A percentile compares a stretch with the other conserved stretches of the same genome.
Conservation (phyloP, 2,113 vertebrate species). For the Brachyistius frenatus region DNA sequence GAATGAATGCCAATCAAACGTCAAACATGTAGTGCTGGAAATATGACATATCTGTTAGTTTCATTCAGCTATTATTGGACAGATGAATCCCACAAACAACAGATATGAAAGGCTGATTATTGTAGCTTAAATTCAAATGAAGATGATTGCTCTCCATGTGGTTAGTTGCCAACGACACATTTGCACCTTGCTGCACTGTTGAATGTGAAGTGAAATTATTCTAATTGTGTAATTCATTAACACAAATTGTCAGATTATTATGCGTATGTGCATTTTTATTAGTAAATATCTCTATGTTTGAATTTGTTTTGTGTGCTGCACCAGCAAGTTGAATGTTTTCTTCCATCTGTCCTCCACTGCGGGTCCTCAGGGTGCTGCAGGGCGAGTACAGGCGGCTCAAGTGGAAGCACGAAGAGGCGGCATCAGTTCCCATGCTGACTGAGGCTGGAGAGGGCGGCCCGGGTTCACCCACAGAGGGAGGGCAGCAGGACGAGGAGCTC, state of each 20-base stretch:
- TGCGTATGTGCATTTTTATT: neutral
- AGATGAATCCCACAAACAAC: no score
- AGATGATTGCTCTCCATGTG: constrained; percentile 10
- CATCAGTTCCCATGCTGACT: constrained; percentile 86
- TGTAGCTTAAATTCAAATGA: neutral
- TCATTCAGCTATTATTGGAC: no score
- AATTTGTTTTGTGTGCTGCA: constrained; percentile 14
- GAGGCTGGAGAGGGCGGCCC: constrained; percentile 83
- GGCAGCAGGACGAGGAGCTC: constrained; percentile 89
- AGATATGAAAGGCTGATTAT: no score
- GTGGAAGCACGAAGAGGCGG: constrained; percentile 96
- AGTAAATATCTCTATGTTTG: constrained; percentile 14
- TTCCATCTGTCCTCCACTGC: constrained; percentile 13
- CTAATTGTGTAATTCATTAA: neutral
- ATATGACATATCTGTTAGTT: no score
- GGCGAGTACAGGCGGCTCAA: constrained; percentile 95
- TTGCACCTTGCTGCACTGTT: constrained; percentile 21
- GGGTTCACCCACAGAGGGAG: constrained; percentile 74
- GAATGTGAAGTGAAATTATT: constrained; percentile 18
- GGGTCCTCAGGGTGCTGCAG: constrained; percentile 91
- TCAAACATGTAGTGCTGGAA: no score
- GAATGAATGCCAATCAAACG: no score
- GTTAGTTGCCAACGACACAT: constrained; percentile 13
- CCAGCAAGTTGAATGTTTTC: constrained; percentile 39
- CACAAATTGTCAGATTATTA: constrained; percentile 5